phyloP scores from a whole-genome alignment of 2,888 invertebrate species.

The Machimus rusticus region DNA sequence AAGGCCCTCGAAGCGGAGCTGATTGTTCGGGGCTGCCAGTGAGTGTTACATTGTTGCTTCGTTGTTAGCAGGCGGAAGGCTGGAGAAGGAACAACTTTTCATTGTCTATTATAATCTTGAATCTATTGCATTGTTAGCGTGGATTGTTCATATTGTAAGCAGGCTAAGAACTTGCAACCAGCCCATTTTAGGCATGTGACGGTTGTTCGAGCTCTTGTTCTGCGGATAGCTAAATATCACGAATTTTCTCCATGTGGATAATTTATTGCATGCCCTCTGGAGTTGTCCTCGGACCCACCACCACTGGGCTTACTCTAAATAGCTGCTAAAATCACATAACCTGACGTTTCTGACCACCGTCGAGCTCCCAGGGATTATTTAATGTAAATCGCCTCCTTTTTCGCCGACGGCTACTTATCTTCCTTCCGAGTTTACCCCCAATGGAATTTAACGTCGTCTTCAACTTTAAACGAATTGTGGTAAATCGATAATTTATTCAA shows the following conservation, averaged over 20 bases:
- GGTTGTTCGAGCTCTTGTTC: constrained; percentile 39
- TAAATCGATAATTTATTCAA: not conserved
- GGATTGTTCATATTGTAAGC: constrained; percentile 39
- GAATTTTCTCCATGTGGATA: constrained; percentile 34
- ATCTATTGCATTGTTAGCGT: constrained; percentile 40
- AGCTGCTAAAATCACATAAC: not conserved
- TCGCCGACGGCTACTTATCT: not conserved
- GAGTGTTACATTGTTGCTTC: constrained; percentile 29
- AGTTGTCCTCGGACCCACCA: not conserved
- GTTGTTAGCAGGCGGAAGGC: constrained; percentile 41
- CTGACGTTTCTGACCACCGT: not conserved
- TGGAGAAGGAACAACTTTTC: constrained; percentile 35
- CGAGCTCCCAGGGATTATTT: not conserved
- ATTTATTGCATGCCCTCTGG: constrained; percentile 30
- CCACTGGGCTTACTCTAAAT: not conserved
- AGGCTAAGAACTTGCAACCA: constrained; percentile 14
- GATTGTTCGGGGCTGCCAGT: constrained; percentile 30
- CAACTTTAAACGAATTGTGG: not conserved
- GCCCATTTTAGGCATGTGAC: constrained; percentile 38
- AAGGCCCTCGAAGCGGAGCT: not conserved
- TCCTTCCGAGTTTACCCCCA: not conserved
- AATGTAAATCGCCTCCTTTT: not conserved
- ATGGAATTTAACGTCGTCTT: not conserved
- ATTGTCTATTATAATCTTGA: constrained; percentile 41
- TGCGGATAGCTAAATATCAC: constrained; percentile 38